A percentile compares a stretch with the other conserved stretches of the same genome.
Evolutionary conservation across 2,888 invertebrate species (phyloP).

Genomic region (Pemphredon lugubris): DNA sequence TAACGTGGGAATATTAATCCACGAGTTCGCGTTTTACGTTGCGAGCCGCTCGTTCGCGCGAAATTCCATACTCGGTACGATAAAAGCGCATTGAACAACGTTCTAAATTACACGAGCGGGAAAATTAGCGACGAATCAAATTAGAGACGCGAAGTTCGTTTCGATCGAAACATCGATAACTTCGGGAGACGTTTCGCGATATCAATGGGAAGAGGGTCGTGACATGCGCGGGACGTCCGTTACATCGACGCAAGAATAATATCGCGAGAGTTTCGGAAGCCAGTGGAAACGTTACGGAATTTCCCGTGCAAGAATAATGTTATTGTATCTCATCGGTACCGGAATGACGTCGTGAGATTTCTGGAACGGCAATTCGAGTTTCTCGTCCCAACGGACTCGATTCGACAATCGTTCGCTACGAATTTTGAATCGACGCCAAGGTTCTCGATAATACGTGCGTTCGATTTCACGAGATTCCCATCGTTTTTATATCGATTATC

Average conservation of each 20-base stretch:
- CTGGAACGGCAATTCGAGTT: background rate
- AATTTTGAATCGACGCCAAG: conserved; percentile 31
- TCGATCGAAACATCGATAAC: no score
- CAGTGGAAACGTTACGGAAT: background rate
- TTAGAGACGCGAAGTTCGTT: no score
- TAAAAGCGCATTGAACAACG: no score
- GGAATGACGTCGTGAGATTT: background rate
- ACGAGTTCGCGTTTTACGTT: no score
- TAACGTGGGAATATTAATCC: no score
- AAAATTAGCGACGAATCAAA: no score
- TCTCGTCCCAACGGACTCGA: conserved; percentile 10
- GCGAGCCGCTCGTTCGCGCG: no score
- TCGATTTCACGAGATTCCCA: background rate
- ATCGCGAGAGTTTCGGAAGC: background rate
- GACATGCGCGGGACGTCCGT: no score
- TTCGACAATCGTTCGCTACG: conserved; percentile 7
- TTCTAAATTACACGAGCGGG: no score
- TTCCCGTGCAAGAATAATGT: background rate
- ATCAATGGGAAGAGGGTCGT: no score
- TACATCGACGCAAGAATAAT: background rate
- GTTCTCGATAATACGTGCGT: conserved; percentile 4
- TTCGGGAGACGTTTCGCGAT: no score
- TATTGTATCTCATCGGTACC: background rate
- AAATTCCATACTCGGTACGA: no score
- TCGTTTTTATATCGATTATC: conserved; percentile 20